Conservation (phyloP, 2,113 vertebrate species). For the Neolamprologus toae region DNA sequence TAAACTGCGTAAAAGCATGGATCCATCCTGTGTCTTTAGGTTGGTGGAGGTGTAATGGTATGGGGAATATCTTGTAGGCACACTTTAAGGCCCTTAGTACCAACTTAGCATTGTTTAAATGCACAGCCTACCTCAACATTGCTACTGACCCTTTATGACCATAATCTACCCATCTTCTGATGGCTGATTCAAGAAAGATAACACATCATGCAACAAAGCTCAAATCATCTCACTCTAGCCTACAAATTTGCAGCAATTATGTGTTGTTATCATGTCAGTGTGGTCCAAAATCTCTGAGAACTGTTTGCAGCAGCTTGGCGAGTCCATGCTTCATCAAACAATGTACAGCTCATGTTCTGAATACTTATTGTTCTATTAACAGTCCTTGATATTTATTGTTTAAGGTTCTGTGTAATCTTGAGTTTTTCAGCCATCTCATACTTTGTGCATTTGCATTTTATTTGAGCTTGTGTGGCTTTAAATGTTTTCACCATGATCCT, state of each 20-base stretch:
- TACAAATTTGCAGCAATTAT: not conserved
- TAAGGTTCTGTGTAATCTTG: not conserved
- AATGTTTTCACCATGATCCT: not conserved
- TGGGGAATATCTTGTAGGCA: not conserved
- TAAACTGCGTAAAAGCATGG: not conserved
- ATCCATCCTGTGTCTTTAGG: not conserved
- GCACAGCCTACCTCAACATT: not conserved
- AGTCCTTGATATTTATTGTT: not conserved
- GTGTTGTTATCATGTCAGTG: not conserved
- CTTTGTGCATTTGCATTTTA: not conserved
- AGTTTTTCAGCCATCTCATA: not conserved
- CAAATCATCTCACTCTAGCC: not conserved
- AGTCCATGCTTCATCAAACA: not conserved
- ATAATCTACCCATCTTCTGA: not conserved
- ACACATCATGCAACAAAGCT: not conserved
- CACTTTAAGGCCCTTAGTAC: not conserved
- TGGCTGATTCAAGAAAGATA: not conserved
- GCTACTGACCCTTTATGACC: not conserved
- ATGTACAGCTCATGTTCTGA: not conserved
- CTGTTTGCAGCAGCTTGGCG: not conserved
- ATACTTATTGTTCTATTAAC: not conserved
- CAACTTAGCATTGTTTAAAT: not conserved
- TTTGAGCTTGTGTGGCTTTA: not conserved
- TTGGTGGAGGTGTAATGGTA: not conserved
- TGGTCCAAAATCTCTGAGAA: not conserved